phyloP scores from a whole-genome alignment of 2,113 vertebrate species.

The Leptodactylus fuscus region DNA sequence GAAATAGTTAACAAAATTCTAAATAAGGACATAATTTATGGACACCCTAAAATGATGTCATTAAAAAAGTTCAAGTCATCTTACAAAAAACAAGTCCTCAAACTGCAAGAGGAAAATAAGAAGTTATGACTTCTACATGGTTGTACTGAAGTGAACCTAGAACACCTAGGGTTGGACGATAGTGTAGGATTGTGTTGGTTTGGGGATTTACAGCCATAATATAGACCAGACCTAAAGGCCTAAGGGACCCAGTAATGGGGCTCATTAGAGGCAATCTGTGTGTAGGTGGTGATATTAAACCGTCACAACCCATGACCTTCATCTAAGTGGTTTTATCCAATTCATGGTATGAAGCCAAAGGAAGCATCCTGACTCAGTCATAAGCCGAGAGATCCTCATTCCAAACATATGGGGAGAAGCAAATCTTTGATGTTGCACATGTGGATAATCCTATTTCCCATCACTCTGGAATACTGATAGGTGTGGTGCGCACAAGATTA shows the following conservation, averaged over 20 bases:
- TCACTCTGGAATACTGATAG: not conserved
- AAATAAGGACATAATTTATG: too few relatives aligned
- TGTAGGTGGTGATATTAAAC: not conserved
- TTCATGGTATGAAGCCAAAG: not conserved
- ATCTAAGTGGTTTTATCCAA: not conserved
- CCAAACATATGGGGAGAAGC: slow-evolving; percentile 7
- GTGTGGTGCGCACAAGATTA: slow-evolving; percentile 14
- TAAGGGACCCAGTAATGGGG: too few relatives aligned
- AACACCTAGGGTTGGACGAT: too few relatives aligned
- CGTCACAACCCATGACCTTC: not conserved
- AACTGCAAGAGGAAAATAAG: too few relatives aligned
- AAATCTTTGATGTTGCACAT: slow-evolving; percentile 8
- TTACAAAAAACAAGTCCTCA: too few relatives aligned
- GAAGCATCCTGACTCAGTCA: not conserved
- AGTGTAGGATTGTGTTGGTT: not conserved
- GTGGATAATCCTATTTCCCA: slow-evolving; percentile 15
- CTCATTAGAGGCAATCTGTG: not conserved
- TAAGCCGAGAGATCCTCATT: not conserved
- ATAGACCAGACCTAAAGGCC: too few relatives aligned
- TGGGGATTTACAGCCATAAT: not conserved
- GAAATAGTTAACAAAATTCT: too few relatives aligned
- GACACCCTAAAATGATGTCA: too few relatives aligned
- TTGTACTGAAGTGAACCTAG: too few relatives aligned
- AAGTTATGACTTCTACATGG: too few relatives aligned
- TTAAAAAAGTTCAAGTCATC: too few relatives aligned